Conservation (phyloP, 2,113 vertebrate genomes). For the Nothobranchius furzeri region DNA sequence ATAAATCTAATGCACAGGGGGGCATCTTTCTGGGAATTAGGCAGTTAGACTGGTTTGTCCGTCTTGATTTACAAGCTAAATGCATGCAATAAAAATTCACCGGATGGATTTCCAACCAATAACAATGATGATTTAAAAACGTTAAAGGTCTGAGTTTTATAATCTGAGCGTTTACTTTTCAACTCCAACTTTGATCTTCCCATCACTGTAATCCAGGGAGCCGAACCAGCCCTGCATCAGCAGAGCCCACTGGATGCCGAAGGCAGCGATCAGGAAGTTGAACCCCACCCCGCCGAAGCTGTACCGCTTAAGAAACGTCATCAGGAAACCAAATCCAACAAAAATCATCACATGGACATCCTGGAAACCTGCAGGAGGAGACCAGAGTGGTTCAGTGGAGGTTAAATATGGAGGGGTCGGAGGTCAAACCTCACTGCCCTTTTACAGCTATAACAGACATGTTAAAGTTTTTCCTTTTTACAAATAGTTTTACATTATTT, state of each 20-base stretch:
- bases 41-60: slow-evolving; percentile 35
- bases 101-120: too few relatives aligned
- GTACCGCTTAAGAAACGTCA: slow-evolving; percentile 95
- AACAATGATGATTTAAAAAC: too few relatives aligned
- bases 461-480: too few relatives aligned
- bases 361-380: slow-evolving; percentile 87
- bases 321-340: slow-evolving; percentile 97
- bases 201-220: slow-evolving; percentile 67
- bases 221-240: slow-evolving; percentile 97
- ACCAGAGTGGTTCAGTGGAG: neutral
- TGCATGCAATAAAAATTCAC: too few relatives aligned
- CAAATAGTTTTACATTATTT: too few relatives aligned
- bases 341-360: slow-evolving; percentile 99
- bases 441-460: too few relatives aligned
- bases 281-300: slow-evolving; percentile 92
- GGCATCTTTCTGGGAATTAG: neutral
- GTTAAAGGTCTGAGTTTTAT: too few relatives aligned
- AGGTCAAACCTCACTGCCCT: too few relatives aligned
- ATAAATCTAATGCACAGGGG: neutral
- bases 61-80: neutral
- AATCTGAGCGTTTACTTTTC: slow-evolving; percentile 80
- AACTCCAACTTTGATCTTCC: slow-evolving; percentile 87
- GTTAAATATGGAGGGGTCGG: neutral
- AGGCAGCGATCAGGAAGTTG: slow-evolving; percentile 94
- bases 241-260: slow-evolving; percentile 95